Percentiles rank a stretch among this genome's conserved stretches.
Conservation (phyloP, 2,888 invertebrate genomes). For the Calliscelio sp. region DNA sequence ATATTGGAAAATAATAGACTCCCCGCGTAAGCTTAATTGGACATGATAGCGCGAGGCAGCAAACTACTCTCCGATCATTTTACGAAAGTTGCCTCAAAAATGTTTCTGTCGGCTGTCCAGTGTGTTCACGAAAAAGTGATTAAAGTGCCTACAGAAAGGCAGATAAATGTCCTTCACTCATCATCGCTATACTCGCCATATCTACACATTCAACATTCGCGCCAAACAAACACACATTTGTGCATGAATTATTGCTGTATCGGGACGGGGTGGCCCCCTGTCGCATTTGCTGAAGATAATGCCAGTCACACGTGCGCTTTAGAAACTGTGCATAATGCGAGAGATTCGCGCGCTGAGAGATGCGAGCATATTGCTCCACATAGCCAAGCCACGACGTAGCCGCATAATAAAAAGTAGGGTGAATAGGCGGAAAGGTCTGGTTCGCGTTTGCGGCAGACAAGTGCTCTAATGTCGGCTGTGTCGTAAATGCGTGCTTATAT, state of each 20-base stretch:
- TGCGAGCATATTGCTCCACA: conserved; percentile 59
- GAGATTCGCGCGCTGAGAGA: conserved; percentile 51
- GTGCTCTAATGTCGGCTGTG: conserved; percentile 29
- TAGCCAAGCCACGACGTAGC: conserved; percentile 29
- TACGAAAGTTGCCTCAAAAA: no score
- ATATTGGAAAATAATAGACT: no score
- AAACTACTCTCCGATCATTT: no score
- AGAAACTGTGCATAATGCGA: conserved; percentile 69
- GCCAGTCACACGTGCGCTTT: conserved; percentile 76
- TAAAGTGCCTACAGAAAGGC: conserved; percentile 23
- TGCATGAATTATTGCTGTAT: conserved; percentile 62
- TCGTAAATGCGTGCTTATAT: conserved; percentile 52
- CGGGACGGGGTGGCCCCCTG: conserved; percentile 49
- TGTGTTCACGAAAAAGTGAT: conserved; percentile 5
- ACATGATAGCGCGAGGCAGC: no score
- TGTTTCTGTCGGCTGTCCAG: no score
- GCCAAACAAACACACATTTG: conserved; percentile 31
- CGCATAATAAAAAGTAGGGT: conserved; percentile 61
- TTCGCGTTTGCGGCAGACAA: conserved; percentile 29
- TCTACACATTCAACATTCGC: neutral
- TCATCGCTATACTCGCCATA: conserved; percentile 19
- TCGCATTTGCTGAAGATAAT: conserved; percentile 78
- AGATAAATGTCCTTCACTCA: conserved; percentile 10
- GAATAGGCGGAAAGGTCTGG: conserved; percentile 56
- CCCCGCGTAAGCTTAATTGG: no score